Conservation (phyloP, 2,113 vertebrate species). For the Aegotheles bennettii region DNA sequence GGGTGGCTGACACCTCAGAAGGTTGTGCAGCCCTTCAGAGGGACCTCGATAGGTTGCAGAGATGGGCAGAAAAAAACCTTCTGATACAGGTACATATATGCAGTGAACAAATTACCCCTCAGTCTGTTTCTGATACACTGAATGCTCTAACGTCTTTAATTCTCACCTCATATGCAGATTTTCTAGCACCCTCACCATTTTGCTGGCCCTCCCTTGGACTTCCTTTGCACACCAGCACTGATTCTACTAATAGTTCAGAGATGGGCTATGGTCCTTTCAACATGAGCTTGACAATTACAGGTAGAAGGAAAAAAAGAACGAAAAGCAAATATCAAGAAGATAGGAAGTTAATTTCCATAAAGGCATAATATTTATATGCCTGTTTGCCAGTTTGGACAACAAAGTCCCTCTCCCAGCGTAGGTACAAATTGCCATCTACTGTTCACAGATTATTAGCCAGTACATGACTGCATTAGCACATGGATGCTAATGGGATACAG, state of each 20-base stretch:
- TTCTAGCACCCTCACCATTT: neutral
- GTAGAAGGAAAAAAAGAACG: rapidly evolving
- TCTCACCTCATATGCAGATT: neutral
- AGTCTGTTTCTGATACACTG: neutral
- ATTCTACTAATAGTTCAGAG: neutral
- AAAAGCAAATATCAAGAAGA: neutral
- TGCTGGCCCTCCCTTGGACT: neutral
- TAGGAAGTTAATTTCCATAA: neutral
- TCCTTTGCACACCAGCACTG: neutral
- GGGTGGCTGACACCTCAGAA: no score
- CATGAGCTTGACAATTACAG: neutral
- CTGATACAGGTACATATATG: neutral
- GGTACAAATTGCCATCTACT: neutral
- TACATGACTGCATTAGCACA: neutral
- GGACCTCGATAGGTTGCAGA: no score
- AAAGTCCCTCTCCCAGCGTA: neutral
- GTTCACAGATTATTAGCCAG: neutral
- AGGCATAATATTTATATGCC: neutral
- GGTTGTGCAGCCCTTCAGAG: no score
- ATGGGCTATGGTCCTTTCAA: neutral
- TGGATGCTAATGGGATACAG: neutral
- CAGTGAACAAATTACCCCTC: neutral
- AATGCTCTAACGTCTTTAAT: neutral
- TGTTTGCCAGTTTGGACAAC: neutral
- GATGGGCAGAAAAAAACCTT: no score